Base-by-base conservation (phyloP, 2,888 invertebrate species). In the Tetropium fuscum region DNA sequence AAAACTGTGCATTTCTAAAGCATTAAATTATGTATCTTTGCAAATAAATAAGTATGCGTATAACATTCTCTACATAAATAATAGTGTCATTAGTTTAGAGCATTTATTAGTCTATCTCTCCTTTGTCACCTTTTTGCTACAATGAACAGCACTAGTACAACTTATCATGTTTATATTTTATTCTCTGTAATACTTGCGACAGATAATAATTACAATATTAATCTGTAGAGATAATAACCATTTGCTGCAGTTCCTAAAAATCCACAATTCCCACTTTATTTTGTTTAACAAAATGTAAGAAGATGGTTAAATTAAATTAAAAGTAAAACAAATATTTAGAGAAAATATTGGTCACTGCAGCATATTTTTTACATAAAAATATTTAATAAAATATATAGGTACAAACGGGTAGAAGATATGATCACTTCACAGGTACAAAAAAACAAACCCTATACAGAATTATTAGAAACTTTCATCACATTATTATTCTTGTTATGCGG, bases 401-500 rank as follows among this genome's bases (percentile, higher is more conserved):
- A 25, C 27, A 27, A 27, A 40, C 27, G 25, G 18, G 30, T 32
- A 20, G 41, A 41, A 19, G 47, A 56, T 45, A 40, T 56, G 48
- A 32, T 32, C 20, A 48, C 47, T 48, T 55, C 41, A 47, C 64
- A 64, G 63, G 65, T 65, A 69, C 69, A 54, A 64, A 62, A 58
- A 54, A 63, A 38, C 32, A 32, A 32, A 61, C 22, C 22, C 13
- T 19, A 49, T 34, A 51, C 36, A 34, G 51, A 51, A 18, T 51
- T 51, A 58, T 65, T 63, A 54, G 60, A 51, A 56, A 62, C 61
- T 51, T 58, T 64, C 56, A 66, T 60, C 53, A 64, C 64, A 61
- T 64, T 62, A 43, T 58, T 66, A 53, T 63, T 67, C 56, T 43
- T 63, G 63, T 61, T 67, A 36, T 61, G 66, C 15, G 93, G 89